Conservation (phyloP, 2,113 vertebrate species). For the Cephalopholis sonnerati region DNA sequence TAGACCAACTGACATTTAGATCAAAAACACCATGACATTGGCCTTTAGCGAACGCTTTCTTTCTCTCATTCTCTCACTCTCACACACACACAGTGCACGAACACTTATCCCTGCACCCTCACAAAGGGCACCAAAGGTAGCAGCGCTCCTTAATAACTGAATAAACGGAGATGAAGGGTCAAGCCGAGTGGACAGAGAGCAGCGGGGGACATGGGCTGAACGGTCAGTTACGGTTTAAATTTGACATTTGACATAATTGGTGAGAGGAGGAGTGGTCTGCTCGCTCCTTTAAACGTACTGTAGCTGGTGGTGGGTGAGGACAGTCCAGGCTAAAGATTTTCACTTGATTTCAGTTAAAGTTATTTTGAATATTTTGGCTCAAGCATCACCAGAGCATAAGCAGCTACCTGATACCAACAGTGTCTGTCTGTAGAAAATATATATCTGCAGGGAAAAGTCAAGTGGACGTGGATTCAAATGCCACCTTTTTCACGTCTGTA, state of each 20-base stretch:
- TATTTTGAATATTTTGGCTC: not conserved
- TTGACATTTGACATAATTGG: conserved; percentile 67
- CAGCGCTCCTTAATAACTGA: conserved; percentile 46
- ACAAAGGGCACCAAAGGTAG: conserved; percentile 62
- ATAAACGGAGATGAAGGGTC: conserved; percentile 51
- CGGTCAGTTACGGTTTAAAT: conserved; percentile 15
- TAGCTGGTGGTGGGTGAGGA: not conserved
- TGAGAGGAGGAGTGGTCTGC: not conserved
- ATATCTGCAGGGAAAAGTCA: not conserved
- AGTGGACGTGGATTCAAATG: not conserved
- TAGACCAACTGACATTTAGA: conserved; percentile 83
- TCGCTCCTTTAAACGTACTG: not conserved
- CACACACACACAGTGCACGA: conserved; percentile 25
- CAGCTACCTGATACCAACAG: not conserved
- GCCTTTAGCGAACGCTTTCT: conserved; percentile 70
- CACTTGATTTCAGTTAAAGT: not conserved
- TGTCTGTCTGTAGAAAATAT: not conserved
- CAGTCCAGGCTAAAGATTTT: not conserved
- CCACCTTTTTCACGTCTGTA: not conserved
- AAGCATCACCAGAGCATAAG: not conserved
- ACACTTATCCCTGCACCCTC: conserved; percentile 26
- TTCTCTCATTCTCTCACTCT: conserved; percentile 6
- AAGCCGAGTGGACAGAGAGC: conserved; percentile 36
- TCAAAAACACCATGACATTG: conserved; percentile 79
- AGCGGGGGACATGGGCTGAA: conserved; percentile 29